Base-by-base conservation (phyloP, 2,113 vertebrate species). In the Oryzias curvinotus region DNA sequence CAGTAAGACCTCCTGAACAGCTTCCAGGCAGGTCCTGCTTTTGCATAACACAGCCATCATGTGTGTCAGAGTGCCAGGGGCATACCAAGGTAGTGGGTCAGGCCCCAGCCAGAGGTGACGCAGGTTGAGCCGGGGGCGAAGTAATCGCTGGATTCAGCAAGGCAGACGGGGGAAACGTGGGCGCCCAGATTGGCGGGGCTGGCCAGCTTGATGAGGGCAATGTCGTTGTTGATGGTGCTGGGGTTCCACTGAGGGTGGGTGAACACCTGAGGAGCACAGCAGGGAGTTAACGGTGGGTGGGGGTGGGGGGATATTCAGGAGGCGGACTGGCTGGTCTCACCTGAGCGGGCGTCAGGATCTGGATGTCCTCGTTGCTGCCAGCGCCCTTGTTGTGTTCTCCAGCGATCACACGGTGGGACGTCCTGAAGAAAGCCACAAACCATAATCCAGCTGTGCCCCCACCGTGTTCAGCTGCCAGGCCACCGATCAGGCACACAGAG, bases 371-470 rank as follows among this genome's bases (percentile, higher is more conserved):
- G 0, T 65, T 52, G 2, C 75, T 73, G 4, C 65, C 54, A 25
- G 83, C 89, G 36, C 82, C 79, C 68, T 85, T 91, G 74, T 96
- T 68, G 25, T 94, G 94, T 30, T 94, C 93, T 1, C 95, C 94
- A n/a, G 89, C 82, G 16, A 96, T 73, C 57, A 96, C 94, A 0
- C 46, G 30, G 62, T 97, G 83, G 4, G 90, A 88, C 13, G 88
- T 93, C 68, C 95, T 96, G 52, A 0, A 17, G 18, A 18, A 18
- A 19, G 12, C 7, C 46, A 48, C 44, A 46, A 6, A 48, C 18
- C 8, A 7, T 18, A 17, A 30, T 30, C 6, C 7, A 28, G 26
- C 26, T 28, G 6, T 6, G 3, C 26, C 6, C 30, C 30, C 30
- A 36, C 30, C 10, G 30, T 8, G 8, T 3, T 10, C 30, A 10